These are phyloP conservation scores for Phyllotis vaccarum DNA, from an alignment of 2,797 vertebrate species.

Conservation along the genomic window DNA sequence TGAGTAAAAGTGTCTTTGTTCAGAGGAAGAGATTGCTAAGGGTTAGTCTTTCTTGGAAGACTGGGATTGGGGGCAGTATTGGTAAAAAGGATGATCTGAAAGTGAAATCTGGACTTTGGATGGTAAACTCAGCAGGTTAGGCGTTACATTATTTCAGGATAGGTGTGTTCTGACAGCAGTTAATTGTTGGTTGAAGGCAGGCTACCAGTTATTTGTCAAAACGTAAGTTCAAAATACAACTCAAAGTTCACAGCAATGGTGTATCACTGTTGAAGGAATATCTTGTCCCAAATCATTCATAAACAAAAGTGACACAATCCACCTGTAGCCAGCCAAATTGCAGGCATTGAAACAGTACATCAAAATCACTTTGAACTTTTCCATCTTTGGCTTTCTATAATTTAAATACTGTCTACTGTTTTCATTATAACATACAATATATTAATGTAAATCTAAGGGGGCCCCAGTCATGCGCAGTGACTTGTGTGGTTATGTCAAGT, in stretches of 20 bases:
- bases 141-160: not conserved
- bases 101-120: not conserved
- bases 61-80: not conserved
- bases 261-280: not conserved
- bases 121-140: not conserved
- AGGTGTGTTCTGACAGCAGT: not conserved
- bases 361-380: not conserved
- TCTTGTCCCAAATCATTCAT: not conserved
- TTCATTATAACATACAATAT: not conserved
- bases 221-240: conserved; percentile 20
- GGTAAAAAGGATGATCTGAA: not conserved
- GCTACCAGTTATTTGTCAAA: conserved; percentile 16
- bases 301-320: conserved; percentile 21
- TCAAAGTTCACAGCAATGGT: not conserved
- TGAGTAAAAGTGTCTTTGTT: not conserved
- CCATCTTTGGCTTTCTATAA: not conserved
- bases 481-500: not conserved
- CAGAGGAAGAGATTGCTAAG: not conserved
- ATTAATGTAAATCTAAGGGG: not conserved
- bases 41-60: not conserved
- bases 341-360: not conserved
- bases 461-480: not conserved
- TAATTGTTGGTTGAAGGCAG: not conserved
- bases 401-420: not conserved
- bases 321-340: not conserved